Base-by-base conservation (phyloP, 2,113 vertebrate species). In the Dipodomys stephensi region DNA sequence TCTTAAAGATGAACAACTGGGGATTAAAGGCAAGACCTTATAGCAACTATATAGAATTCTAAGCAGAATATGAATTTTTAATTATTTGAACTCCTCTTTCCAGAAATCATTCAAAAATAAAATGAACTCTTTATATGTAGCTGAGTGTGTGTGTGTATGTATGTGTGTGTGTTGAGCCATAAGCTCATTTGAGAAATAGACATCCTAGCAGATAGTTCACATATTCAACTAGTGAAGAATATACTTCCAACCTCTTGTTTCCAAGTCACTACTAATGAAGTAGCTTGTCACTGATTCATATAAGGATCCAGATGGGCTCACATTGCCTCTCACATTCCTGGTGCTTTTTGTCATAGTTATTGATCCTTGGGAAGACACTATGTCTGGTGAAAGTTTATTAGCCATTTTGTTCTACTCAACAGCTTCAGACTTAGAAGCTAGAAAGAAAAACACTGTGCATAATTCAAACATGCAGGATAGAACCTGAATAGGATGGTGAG, bases 401-500 rank as follows among this genome's bases (percentile, higher is more conserved):
- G n/a, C 68, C 60, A 35, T 91, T 95, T 96, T 82, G n/a, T 73
- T 87, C 74, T 44, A 90, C 9, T 44, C 57, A 25, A 60, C 27
- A 80, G 53, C 60, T 39, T 39, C 28, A 87, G 25, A 44, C 23
- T 78, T 60, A 78, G 19, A 30, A 74, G 88, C 53, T 46, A 81
- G 10, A 69, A 89, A 95, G 73, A 57, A 96, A 94, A 92, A 77
- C 19, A 39, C 16, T 44, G n/a, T 82, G 49, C 12, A 74, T 96
- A 83, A 95, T 94, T 95, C 78, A 87, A 83, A 96, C 93, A 44
- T 57, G 44, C 67, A 71, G 46, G 46, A 83, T 49, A 9, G 60
- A 91, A 84, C 7, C 60, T 78, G 49, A 93, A 46, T 23, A 69
- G 65, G 10, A 9, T 23, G 68, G 15, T 94, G 76, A 94, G 88